Base-by-base conservation (phyloP, 2,888 invertebrate genomes). In the Stenolophus ochropezus region DNA sequence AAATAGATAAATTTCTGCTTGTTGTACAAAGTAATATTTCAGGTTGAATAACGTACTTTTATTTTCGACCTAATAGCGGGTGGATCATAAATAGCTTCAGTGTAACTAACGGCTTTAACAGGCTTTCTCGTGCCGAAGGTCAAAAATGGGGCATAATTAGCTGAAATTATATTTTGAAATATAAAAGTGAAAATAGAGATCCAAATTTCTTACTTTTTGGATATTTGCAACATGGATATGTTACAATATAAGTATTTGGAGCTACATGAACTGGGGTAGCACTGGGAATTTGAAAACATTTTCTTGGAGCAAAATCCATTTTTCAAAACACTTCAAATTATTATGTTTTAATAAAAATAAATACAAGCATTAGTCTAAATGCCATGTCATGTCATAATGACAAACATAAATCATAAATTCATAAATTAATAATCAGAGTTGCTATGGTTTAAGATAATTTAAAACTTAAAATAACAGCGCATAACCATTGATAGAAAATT, bases 81-180 rank as follows among this genome's bases (percentile, higher is more conserved):
- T 2, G 73, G 42, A 47, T 73, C 73, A 42, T 80, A 80, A 21
- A 80, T 25, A 14, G 51, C 73, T 14, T 73, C 80, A 21, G 51
- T 56, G 14, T 79, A 69, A 11, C n/a, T 11, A 14, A 51, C 11
- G 2, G 23, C 11, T 61, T 69, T 69, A 16, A 27, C 23, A n/a
- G 33, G 1, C 53, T 82, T 82, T 25, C 84, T 81, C 76, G 47
- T 47, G 5, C 83, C 76, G n/a, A 81, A 80, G 23, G 84, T 83
- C 61, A 84, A 47, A 75, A 86, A 86, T 14, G 86, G 85, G 4
- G 82, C 84, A 21, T 42, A 20, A 73, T 85, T 85, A 82, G 83
- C 85, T 84, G 49, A 23, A 83, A 84, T 49, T 76, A 11, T n/a
- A n/a, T n/a, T n/a, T n/a, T n/a, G n/a, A n/a, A n/a, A n/a, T n/a